phyloP scores from a whole-genome alignment of 1,140 invertebrate species.

The Homarus americanus region DNA sequence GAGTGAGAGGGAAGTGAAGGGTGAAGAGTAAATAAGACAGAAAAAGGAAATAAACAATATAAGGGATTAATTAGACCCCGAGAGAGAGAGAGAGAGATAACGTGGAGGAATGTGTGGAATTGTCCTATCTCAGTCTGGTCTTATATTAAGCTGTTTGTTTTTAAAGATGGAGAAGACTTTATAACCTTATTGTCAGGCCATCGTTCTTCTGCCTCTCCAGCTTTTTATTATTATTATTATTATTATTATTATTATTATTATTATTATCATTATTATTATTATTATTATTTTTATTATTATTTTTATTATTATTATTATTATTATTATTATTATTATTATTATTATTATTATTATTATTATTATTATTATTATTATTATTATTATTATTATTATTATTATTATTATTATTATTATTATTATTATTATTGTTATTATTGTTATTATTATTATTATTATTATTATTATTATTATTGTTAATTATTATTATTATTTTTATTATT shows the following conservation, averaged over 20 bases:
- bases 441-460: background rate
- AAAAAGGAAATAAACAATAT: too few relatives aligned
- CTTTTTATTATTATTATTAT: background rate
- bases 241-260: background rate
- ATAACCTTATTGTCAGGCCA: background rate
- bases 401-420: constrained; percentile 24
- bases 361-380: constrained; percentile 10
- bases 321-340: constrained; percentile 16
- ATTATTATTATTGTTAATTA: background rate
- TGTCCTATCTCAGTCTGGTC: too few relatives aligned
- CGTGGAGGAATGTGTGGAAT: too few relatives aligned
- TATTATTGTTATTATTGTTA: background rate
- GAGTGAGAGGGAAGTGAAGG: background rate
- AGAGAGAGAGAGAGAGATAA: too few relatives aligned
- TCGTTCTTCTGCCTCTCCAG: too few relatives aligned
- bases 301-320: constrained; percentile 16
- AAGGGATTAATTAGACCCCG: too few relatives aligned
- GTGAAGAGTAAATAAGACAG: too few relatives aligned
- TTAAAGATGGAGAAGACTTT: background rate
- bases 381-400: constrained; percentile 25
- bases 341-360: constrained; percentile 1
- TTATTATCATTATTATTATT: constrained; percentile 16
- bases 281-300: constrained; percentile 1
- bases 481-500: background rate
- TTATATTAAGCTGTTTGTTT: too few relatives aligned